Evolutionary conservation across 2,797 vertebrate species (phyloP), one percentile per base, ranked within the genome.

Genomic region (Decapterus maruadsi): DNA sequence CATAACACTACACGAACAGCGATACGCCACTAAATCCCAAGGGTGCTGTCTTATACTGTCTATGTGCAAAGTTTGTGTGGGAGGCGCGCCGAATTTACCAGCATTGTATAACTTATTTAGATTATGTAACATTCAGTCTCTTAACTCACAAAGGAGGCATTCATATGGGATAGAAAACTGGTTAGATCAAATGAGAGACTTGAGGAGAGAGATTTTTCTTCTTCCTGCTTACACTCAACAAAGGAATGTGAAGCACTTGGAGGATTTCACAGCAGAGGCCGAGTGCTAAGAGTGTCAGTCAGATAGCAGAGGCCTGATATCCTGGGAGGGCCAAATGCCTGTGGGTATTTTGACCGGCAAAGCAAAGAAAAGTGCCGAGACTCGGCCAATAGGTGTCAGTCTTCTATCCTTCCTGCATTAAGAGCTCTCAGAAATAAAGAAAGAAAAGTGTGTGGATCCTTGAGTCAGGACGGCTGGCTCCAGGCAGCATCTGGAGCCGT

Each of bases 351-450:
- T 78, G 81, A 75, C 61, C 68, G 58, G 77, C 66, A 65, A 73
- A 68, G 72, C 36, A 79, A 58, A 75, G 65, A 71, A 64, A 87
- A 86, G 86, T 87, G 89, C 77, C 87, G 13, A 1, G 69, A 68
- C 80, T 88, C 79, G 72, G 87, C 94, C 93, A 94, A 92, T 89
- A 94, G 94, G 90, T 91, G 94, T 94, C 94, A 94, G 93, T 68
- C 92, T 92, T 91, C 86, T 48, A 83, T 89, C 86, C 85, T 72
- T 46, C 70, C 88, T 81, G 77, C 64, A 56, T 56, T 0, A 58
- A 58, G 26, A 69, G 22, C 68, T 50, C 60, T 78, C 22, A 62
- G 51, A 86, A 51, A 59, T 73, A 16, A 42, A 79, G 65, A 69
- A 72, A 75, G 81, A 63, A 69, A 71, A 73, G 81, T 78, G 26